These are phyloP conservation scores for Hycleus phaleratus DNA, from an alignment of 1,140 invertebrate species.

Conservation along the genomic window DNA sequence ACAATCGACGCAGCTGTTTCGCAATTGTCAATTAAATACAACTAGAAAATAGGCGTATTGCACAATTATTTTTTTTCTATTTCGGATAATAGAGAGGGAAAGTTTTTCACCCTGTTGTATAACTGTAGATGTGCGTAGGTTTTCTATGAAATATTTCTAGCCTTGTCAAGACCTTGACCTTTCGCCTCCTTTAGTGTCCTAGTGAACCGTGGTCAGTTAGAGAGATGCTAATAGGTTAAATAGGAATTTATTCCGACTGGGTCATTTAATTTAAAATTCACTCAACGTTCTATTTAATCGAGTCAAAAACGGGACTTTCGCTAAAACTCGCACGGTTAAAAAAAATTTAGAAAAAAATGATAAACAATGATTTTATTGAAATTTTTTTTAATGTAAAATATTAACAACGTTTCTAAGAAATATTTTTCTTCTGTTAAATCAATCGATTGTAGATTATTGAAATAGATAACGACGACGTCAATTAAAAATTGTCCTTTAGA, in stretches of 20 bases:
- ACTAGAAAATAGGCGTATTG: not conserved
- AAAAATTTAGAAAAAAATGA: too few species aligned
- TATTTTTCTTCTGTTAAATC: too few species aligned
- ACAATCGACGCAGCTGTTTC: too few species aligned
- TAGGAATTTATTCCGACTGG: slow-evolving; percentile 27
- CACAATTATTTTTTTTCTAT: not conserved
- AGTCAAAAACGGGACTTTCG: slow-evolving; percentile 10
- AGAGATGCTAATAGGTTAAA: slow-evolving; percentile 31
- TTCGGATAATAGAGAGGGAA: not conserved
- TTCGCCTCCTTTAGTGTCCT: slow-evolving; percentile 20
- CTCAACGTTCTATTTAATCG: slow-evolving; percentile 18
- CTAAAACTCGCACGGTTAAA: not conserved
- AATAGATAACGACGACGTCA: too few species aligned
- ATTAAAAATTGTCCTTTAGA: too few species aligned
- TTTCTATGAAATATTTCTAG: not conserved
- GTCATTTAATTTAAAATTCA: slow-evolving; percentile 29
- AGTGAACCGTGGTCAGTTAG: slow-evolving; percentile 28
- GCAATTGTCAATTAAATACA: too few species aligned
- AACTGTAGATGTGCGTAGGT: not conserved
- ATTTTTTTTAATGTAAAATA: too few species aligned
- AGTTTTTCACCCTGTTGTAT: not conserved
- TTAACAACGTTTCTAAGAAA: too few species aligned
- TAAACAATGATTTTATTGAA: too few species aligned
- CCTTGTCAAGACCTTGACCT: slow-evolving; percentile 28
- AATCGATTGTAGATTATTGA: too few species aligned